Evolutionary conservation across 2,113 vertebrate species (phyloP).

Genomic region (Dissostichus mawsoni): DNA sequence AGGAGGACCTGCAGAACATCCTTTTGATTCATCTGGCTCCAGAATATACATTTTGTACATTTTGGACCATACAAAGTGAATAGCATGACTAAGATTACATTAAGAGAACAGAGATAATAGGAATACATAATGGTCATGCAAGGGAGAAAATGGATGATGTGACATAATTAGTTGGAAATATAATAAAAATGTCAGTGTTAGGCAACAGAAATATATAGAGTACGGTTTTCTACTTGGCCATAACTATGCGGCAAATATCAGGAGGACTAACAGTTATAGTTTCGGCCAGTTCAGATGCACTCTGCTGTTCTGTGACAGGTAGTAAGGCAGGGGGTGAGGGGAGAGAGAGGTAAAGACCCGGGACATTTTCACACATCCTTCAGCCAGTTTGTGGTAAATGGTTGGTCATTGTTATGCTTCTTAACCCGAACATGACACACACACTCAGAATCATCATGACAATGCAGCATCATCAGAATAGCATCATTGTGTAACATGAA

Average conservation of each 20-base stretch:
- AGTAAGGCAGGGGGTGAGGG: conserved; percentile 64
- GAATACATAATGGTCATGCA: conserved; percentile 78
- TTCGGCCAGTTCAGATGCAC: conserved; percentile 70
- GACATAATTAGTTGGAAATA: conserved; percentile 48
- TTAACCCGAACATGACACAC: conserved; percentile 11
- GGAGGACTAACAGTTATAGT: conserved; percentile 46
- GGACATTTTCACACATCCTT: conserved; percentile 34
- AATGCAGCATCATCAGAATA: conserved; percentile 65
- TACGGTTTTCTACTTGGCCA: conserved; percentile 57
- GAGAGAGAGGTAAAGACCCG: conserved; percentile 50
- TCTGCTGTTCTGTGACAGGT: conserved; percentile 65
- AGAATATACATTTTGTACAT: conserved; percentile 54
- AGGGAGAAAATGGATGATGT: conserved; percentile 41
- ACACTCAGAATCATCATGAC: conserved; percentile 28
- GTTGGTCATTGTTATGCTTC: conserved; percentile 24
- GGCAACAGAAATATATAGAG: conserved; percentile 58
- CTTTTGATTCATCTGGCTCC: conserved; percentile 79
- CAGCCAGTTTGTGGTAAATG: conserved; percentile 42
- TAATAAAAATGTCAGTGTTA: conserved; percentile 50
- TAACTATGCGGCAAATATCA: conserved; percentile 63
- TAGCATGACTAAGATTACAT: conserved; percentile 72
- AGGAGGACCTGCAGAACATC: conserved; percentile 30
- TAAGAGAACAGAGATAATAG: conserved; percentile 69
- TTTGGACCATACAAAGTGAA: conserved; percentile 70
- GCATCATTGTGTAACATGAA: conserved; percentile 67